Conservation (phyloP, 2,888 invertebrate species). For the Cistogaster globosa region DNA sequence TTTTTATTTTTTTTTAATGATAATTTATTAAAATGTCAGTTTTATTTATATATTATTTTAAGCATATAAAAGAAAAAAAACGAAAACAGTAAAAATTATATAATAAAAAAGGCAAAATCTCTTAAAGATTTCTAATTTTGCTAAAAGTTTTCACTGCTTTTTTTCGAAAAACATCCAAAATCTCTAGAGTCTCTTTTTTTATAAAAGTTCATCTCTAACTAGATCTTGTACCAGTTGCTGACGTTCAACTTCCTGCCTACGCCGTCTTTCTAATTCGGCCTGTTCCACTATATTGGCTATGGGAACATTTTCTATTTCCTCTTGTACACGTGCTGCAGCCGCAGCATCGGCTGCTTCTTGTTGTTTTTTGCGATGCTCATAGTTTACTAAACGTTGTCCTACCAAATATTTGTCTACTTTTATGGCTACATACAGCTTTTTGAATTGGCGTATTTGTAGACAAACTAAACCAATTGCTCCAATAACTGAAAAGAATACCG, state of each 20-base stretch:
- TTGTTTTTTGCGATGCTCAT: conserved; percentile 92
- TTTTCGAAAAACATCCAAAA: conserved; percentile 9
- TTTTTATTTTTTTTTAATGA: conserved; percentile 10
- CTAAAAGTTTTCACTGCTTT: neutral
- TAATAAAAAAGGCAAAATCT: conserved; percentile 19
- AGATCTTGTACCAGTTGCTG: conserved; percentile 66
- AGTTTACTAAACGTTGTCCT: conserved; percentile 97
- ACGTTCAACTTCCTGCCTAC: conserved; percentile 59
- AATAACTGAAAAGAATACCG: conserved; percentile 90
- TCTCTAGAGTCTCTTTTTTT: conserved; percentile 8
- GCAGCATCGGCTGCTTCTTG: conserved; percentile 77
- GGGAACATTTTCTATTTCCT: conserved; percentile 67
- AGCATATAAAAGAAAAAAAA: conserved; percentile 8
- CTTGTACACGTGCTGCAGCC: conserved; percentile 73
- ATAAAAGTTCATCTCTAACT: conserved; percentile 69
- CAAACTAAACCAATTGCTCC: conserved; percentile 88
- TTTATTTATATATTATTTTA: conserved; percentile 19
- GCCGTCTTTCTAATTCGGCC: conserved; percentile 64
- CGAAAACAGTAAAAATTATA: conserved; percentile 7
- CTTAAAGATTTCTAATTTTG: conserved; percentile 25
- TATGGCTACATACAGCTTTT: conserved; percentile 97
- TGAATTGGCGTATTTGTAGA: conserved; percentile 96
- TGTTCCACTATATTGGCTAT: conserved; percentile 69
- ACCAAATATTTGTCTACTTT: conserved; percentile 99
- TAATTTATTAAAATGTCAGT: neutral